Evolutionary conservation across 2,797 vertebrate genomes (phyloP).

Genomic region (Chiloscyllium punctatum): DNA sequence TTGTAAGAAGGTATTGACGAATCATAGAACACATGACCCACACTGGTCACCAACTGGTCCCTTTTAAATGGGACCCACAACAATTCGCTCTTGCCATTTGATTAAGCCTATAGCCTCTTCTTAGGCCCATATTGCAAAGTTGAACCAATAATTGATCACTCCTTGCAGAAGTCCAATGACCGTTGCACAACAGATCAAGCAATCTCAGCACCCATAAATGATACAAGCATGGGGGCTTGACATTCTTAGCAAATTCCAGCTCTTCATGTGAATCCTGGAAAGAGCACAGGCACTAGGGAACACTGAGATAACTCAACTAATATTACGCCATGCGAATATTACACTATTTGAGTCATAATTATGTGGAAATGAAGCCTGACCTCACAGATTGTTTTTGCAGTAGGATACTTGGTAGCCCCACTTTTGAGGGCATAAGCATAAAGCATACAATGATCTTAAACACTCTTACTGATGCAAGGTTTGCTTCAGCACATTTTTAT

Average conservation of each 20-base stretch:
- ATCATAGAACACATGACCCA: too few species aligned
- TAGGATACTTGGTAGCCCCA: neutral
- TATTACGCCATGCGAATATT: neutral
- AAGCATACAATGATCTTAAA: neutral
- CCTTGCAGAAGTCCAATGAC: neutral
- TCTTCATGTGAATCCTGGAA: neutral
- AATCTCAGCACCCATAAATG: neutral
- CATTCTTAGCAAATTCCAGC: neutral
- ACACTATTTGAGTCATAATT: neutral
- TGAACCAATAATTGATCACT: neutral
- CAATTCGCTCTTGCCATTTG: neutral
- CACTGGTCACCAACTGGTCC: too few species aligned
- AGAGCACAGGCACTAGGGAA: neutral
- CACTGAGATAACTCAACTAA: neutral
- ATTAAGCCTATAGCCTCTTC: neutral
- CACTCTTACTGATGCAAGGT: neutral
- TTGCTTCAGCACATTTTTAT: neutral
- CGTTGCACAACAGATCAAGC: neutral
- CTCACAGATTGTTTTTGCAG: neutral
- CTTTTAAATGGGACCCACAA: too few species aligned
- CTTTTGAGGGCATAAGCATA: neutral
- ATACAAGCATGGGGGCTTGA: neutral
- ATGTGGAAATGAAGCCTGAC: neutral
- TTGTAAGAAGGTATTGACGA: too few species aligned
- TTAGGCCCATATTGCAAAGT: neutral